Base-by-base conservation (phyloP, 2,113 vertebrate genomes). In the Mus musculus region DNA sequence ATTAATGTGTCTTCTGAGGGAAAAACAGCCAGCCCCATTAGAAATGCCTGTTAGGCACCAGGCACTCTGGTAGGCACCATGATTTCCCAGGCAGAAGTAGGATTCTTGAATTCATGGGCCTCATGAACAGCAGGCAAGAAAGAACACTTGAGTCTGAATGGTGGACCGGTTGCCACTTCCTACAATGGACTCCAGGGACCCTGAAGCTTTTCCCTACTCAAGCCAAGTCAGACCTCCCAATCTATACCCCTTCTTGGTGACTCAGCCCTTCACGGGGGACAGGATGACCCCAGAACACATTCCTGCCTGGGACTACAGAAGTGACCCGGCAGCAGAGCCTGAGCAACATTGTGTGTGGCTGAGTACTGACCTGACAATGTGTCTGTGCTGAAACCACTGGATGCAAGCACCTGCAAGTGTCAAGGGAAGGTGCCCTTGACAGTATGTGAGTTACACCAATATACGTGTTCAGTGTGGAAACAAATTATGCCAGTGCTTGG, bases 251-350 rank as follows among this genome's bases (percentile, higher is more conserved):
- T 17, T 54, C 59, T 30, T 3, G 54, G 36, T 49, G 24, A 36
- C 28, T 22, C 54, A 81, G 46, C 33, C n/a, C 59, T 61, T 86
- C 63, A 19, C 26, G 75, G 59, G 13, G 39, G 78, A 46, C 22
- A 22, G 49, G 28, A 4, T 22, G 10, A 24, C 24, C 24, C 10
- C 49, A 69, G 63, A 76, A 71, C 63, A 73, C 46, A 56, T 56
- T 65, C 54, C 65, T 20, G 7, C n/a, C 39, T 54, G 63, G 46
- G 10, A 65, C 26, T 0, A 0, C 3, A 9, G 4, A 42, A 28
- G 67, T 28, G 17, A 54, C 71, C n/a, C 4, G 19, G 12, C 56
- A 88, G 30, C 82, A 46, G 56, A 69, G 22, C 65, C 39, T 59
- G 39, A 49, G n/a, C 1, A 5, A 52, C 65, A 75, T 19, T n/a